These are phyloP conservation scores for Ptychochromis oligacanthus DNA, from an alignment of 2,113 vertebrate species.

Conservation along the genomic window DNA sequence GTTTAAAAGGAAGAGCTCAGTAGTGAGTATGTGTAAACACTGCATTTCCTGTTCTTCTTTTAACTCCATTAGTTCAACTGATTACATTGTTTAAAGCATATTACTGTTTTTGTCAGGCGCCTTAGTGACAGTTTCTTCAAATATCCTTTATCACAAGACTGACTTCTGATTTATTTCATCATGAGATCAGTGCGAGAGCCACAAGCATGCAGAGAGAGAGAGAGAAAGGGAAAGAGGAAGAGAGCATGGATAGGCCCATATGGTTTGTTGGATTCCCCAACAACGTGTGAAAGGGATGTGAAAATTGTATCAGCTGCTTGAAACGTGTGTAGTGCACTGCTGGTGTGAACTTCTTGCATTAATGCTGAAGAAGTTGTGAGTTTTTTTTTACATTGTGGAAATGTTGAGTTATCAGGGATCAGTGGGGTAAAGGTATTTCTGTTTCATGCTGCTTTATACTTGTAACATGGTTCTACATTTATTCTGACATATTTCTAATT, in stretches of 20 bases:
- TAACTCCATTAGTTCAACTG: not conserved
- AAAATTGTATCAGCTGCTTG: not conserved
- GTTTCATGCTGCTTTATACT: not conserved
- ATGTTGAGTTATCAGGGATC: not conserved
- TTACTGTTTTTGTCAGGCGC: not conserved
- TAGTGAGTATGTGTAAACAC: not conserved
- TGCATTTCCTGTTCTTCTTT: not conserved
- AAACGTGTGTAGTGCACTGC: not conserved
- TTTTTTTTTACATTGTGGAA: not conserved
- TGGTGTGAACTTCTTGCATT: not conserved
- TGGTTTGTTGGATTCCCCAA: slow-evolving; percentile 13
- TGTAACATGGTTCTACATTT: not conserved
- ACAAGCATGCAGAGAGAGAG: not conserved
- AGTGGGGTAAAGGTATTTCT: not conserved
- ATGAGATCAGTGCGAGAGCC: not conserved
- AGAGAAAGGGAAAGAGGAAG: not conserved
- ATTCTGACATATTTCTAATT: not conserved
- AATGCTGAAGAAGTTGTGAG: not conserved
- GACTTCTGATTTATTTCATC: not conserved
- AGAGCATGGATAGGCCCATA: not conserved
- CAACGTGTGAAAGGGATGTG: slow-evolving; percentile 28
- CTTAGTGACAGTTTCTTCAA: not conserved
- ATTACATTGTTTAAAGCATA: not conserved
- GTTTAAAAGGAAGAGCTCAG: not conserved
- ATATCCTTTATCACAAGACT: not conserved